Evolutionary conservation across 2,888 invertebrate species (phyloP).

Genomic region (Cistogaster globosa): DNA sequence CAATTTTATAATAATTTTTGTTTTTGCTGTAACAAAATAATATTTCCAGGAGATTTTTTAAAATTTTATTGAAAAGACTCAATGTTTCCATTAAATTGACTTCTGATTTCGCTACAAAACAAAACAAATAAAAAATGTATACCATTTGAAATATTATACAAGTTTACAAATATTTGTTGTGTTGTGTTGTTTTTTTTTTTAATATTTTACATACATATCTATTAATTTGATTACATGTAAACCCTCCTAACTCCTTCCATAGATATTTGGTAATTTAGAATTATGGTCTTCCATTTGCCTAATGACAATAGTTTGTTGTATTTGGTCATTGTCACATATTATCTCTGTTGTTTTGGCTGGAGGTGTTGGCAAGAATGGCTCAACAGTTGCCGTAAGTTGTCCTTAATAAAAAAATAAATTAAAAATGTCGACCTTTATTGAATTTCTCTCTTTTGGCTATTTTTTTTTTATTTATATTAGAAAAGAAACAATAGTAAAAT

Average conservation of each 20-base stretch:
- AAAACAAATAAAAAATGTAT: background rate
- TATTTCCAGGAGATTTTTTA: constrained; percentile 76
- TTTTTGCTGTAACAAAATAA: constrained; percentile 63
- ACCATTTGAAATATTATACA: constrained; percentile 38
- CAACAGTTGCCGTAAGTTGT: constrained; percentile 98
- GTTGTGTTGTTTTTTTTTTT: constrained; percentile 23
- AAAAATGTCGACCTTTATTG: constrained; percentile 47
- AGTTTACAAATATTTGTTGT: constrained; percentile 18
- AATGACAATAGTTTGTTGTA: constrained; percentile 89
- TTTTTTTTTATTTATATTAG: constrained; percentile 61
- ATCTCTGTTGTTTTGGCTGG: constrained; percentile 92
- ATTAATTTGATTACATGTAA: constrained; percentile 63
- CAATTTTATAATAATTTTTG: constrained; percentile 64
- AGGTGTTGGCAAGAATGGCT: constrained; percentile 99
- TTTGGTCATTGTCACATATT: constrained; percentile 89
- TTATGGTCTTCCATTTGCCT: constrained; percentile 90
- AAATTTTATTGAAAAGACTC: constrained; percentile 21
- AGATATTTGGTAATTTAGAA: constrained; percentile 87
- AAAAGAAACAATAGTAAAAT: constrained; percentile 39
- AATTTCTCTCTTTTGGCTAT: constrained; percentile 60
- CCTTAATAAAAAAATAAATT: constrained; percentile 1
- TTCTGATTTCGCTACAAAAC: constrained; percentile 50
- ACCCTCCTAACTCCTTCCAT: constrained; percentile 73
- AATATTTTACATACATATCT: constrained; percentile 50
- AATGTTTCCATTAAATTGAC: constrained; percentile 27